A percentile compares a stretch with the other conserved stretches of the same genome.
Conservation (phyloP, 2,888 invertebrate species). For the Dendrolimus pini region DNA sequence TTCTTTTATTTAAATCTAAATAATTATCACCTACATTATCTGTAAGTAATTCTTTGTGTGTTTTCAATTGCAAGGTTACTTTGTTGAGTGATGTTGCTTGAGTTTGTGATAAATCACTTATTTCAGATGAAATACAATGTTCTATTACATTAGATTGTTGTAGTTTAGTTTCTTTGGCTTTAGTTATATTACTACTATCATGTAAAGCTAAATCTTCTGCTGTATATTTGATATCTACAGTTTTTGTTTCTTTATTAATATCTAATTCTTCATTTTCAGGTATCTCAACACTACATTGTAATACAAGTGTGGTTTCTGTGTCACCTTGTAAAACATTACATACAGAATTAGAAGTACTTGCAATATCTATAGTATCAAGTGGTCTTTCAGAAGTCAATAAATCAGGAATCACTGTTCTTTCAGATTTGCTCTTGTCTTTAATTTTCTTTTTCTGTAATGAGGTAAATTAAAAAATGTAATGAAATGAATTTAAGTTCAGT, state of each 20-base stretch:
- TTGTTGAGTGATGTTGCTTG: not conserved
- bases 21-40: conserved; percentile 12
- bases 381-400: not conserved
- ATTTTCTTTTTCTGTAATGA: conserved; percentile 52
- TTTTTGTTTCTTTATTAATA: too few relatives aligned
- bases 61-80: not conserved
- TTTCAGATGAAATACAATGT: too few relatives aligned
- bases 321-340: not conserved
- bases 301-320: too few relatives aligned
- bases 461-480: not conserved
- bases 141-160: too few relatives aligned
- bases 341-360: not conserved
- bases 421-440: conserved; percentile 29
- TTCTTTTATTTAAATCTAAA: conserved; percentile 24
- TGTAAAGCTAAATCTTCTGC: too few relatives aligned
- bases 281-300: not conserved
- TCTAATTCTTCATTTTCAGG: conserved; percentile 7
- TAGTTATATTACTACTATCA: too few relatives aligned
- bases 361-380: not conserved
- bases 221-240: too few relatives aligned
- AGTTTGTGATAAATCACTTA: too few relatives aligned
- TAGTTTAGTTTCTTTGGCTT: too few relatives aligned
- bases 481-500: too few relatives aligned
- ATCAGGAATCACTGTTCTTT: conserved; percentile 7
- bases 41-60: not conserved